phyloP scores from a whole-genome alignment of 2,797 vertebrate species.

The Dallia pectoralis region DNA sequence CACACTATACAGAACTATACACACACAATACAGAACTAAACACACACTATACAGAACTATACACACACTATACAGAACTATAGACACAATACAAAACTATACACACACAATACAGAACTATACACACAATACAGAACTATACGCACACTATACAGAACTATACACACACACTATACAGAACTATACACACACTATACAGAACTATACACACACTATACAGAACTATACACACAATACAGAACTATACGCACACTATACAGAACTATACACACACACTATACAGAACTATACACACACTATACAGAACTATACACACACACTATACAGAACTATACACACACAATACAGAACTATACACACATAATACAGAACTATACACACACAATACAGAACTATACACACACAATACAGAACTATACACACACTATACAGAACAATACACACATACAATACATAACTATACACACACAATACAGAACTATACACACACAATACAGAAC shows the following conservation, averaged over 20 bases:
- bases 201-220: not conserved
- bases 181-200: not conserved
- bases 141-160: too few relatives aligned
- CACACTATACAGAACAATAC: not conserved
- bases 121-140: not conserved
- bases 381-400: not conserved
- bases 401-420: not conserved
- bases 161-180: too few relatives aligned
- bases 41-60: not conserved
- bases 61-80: not conserved
- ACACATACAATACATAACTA: not conserved
- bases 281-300: too few relatives aligned
- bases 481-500: too few relatives aligned
- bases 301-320: too few relatives aligned
- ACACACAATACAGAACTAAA: too few relatives aligned
- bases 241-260: not conserved
- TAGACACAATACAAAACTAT: not conserved
- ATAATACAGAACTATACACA: too few relatives aligned
- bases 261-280: not conserved
- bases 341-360: too few relatives aligned
- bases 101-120: not conserved
- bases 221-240: not conserved
- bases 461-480: not conserved
- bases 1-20: too few relatives aligned
- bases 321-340: too few relatives aligned